Percentiles rank a stretch among this genome's conserved stretches.
phyloP scores from a whole-genome alignment of 2,113 vertebrate species.

The Synchiropus splendidus region DNA sequence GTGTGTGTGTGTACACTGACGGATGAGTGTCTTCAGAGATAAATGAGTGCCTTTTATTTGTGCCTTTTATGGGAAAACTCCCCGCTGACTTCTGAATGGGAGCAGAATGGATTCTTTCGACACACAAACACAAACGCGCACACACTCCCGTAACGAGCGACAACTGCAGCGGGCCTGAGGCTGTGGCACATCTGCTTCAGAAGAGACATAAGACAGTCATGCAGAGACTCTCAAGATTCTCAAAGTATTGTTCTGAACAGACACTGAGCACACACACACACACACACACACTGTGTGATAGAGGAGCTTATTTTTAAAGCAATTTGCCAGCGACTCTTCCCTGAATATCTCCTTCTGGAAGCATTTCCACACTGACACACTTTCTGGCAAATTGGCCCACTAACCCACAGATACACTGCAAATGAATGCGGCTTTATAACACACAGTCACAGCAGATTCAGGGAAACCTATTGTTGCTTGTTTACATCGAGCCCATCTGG shows the following conservation, averaged over 20 bases:
- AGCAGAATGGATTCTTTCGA: slow-evolving; percentile 18
- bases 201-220: slow-evolving; percentile 43
- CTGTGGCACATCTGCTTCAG: slow-evolving; percentile 54
- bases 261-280: slow-evolving; percentile 5
- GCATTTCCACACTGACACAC: slow-evolving; percentile 17
- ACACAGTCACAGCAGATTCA: no score
- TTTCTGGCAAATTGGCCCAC: slow-evolving; percentile 39
- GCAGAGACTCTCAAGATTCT: slow-evolving; percentile 35
- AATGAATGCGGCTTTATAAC: slow-evolving; percentile 13
- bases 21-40: slow-evolving; percentile 42
- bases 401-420: slow-evolving; percentile 43
- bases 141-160: slow-evolving; percentile 37
- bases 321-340: slow-evolving; percentile 10
- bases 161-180: slow-evolving; percentile 35
- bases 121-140: slow-evolving; percentile 8
- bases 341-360: slow-evolving; percentile 24
- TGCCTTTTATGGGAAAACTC: slow-evolving; percentile 43
- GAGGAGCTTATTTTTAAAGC: slow-evolving; percentile 10
- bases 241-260: slow-evolving; percentile 11
- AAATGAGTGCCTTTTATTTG: slow-evolving; percentile 50
- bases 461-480: no score
- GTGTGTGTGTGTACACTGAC: slow-evolving; percentile 12
- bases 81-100: slow-evolving; percentile 40
- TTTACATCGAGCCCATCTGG: no score
- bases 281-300: slow-evolving; percentile 11